phyloP scores from a whole-genome alignment of 2,888 invertebrate species.

The Tortricodes alternella region DNA sequence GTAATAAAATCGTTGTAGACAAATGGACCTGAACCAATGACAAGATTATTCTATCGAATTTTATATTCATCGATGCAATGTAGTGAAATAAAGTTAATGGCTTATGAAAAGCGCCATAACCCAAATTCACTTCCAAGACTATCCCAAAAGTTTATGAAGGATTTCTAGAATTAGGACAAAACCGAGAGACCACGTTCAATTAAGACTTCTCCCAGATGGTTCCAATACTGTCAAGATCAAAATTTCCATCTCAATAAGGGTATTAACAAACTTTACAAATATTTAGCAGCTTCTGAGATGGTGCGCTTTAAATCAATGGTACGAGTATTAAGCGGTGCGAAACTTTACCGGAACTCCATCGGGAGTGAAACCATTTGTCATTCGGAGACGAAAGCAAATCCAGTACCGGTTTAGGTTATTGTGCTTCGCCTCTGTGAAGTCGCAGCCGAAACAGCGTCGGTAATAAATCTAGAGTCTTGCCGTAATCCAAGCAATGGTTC shows the following conservation, averaged over 20 bases:
- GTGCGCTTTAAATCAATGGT: conserved; percentile 45
- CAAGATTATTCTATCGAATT: background rate
- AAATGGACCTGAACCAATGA: background rate
- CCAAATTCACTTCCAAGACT: background rate
- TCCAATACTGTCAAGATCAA: conserved; percentile 29
- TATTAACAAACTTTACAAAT: conserved; percentile 22
- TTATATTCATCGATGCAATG: background rate
- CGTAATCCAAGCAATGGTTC: conserved; percentile 34
- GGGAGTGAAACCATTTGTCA: conserved; percentile 35
- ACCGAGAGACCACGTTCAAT: conserved; percentile 38
- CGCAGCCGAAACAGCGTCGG: conserved; percentile 32
- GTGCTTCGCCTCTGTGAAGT: conserved; percentile 47
- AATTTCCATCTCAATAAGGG: conserved; percentile 28
- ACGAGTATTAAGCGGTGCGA: conserved; percentile 44
- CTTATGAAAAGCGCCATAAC: background rate
- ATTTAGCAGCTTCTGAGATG: conserved; percentile 32
- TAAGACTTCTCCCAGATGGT: conserved; percentile 36
- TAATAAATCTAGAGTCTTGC: conserved; percentile 37
- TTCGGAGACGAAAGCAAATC: conserved; percentile 46
- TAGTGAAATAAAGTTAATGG: conserved; percentile 1
- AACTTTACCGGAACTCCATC: conserved; percentile 46
- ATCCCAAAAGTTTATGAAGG: background rate
- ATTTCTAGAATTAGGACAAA: conserved; percentile 19
- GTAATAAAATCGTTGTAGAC: background rate
- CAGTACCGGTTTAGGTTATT: conserved; percentile 35